Evolutionary conservation across 2,797 vertebrate genomes (phyloP).

Genomic region (Acipenser transmontanus): DNA sequence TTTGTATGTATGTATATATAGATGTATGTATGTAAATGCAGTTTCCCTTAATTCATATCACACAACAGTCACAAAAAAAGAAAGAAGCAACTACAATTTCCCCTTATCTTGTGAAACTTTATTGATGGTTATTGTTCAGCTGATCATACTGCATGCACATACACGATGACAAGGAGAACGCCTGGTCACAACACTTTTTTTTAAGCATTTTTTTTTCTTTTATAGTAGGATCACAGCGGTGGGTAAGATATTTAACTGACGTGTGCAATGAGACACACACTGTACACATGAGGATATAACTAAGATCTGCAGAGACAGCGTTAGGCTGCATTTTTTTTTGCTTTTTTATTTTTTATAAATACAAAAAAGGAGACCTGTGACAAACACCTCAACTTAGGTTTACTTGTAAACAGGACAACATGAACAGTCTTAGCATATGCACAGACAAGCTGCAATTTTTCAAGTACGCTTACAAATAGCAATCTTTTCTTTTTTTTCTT

Average conservation of each 20-base stretch:
- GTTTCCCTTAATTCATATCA: background rate
- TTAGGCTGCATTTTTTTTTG: slow-evolving; percentile 51
- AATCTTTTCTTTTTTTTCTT: background rate
- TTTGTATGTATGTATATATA: too few relatives aligned
- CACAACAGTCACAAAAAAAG: slow-evolving; percentile 16
- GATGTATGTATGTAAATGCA: too few relatives aligned
- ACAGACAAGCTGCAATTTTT: slow-evolving; percentile 77
- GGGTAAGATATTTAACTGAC: slow-evolving; percentile 66
- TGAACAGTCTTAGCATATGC: slow-evolving; percentile 72
- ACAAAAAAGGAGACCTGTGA: slow-evolving; percentile 84
- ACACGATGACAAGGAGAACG: slow-evolving; percentile 85
- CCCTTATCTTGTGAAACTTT: slow-evolving; percentile 84
- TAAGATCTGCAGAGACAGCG: slow-evolving; percentile 53
- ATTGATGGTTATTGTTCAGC: slow-evolving; percentile 94
- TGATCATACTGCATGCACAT: slow-evolving; percentile 94
- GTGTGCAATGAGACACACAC: slow-evolving; percentile 57
- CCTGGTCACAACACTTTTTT: slow-evolving; percentile 85
- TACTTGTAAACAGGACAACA: slow-evolving; percentile 90
- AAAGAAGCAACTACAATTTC: slow-evolving; percentile 20
- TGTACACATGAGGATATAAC: slow-evolving; percentile 65
- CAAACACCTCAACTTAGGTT: slow-evolving; percentile 81
- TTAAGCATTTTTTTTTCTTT: slow-evolving; percentile 77
- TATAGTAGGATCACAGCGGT: slow-evolving; percentile 85
- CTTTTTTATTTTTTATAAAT: slow-evolving; percentile 55
- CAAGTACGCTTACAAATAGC: slow-evolving; percentile 35